Conservation (phyloP, 2,113 vertebrate genomes). For the Eubucco bourcierii region DNA sequence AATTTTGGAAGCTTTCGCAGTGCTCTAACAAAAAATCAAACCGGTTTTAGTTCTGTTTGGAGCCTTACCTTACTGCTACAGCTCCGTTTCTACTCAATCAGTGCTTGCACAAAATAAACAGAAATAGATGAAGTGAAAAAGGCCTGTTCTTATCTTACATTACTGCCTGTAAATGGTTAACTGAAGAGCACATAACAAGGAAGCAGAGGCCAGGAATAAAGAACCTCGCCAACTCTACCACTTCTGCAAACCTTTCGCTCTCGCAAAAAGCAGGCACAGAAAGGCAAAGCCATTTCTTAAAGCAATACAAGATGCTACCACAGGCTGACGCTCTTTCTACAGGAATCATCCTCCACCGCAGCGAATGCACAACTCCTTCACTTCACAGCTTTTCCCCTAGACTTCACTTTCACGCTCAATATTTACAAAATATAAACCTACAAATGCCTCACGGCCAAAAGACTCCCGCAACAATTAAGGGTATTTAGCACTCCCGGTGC, state of each 20-base stretch:
- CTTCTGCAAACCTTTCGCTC: neutral
- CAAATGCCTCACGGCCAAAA: neutral
- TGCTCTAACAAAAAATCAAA: no score
- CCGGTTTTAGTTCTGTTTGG: neutral
- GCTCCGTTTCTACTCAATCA: neutral
- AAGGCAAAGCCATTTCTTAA: constrained; percentile 32
- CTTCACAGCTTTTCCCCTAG: constrained; percentile 53
- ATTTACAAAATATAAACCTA: constrained; percentile 35
- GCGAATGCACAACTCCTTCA: constrained; percentile 28
- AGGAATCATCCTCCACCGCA: constrained; percentile 64
- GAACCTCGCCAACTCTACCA: constrained; percentile 18
- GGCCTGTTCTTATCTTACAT: neutral
- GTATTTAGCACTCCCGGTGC: neutral
- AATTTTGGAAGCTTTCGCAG: no score
- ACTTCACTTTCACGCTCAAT: constrained; percentile 47
- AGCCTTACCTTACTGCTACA: neutral
- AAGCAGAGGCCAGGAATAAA: neutral
- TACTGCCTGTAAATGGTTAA: neutral
- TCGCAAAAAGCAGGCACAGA: constrained; percentile 15
- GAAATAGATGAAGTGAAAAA: neutral
- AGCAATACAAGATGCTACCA: constrained; percentile 79
- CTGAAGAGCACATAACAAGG: neutral
- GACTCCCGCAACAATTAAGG: neutral
- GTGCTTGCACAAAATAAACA: neutral
- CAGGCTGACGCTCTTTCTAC: constrained; percentile 84